Percentiles rank a stretch among this genome's conserved stretches.
Evolutionary conservation across 2,888 invertebrate species (phyloP).

Genomic region (Dioctria rufipes): DNA sequence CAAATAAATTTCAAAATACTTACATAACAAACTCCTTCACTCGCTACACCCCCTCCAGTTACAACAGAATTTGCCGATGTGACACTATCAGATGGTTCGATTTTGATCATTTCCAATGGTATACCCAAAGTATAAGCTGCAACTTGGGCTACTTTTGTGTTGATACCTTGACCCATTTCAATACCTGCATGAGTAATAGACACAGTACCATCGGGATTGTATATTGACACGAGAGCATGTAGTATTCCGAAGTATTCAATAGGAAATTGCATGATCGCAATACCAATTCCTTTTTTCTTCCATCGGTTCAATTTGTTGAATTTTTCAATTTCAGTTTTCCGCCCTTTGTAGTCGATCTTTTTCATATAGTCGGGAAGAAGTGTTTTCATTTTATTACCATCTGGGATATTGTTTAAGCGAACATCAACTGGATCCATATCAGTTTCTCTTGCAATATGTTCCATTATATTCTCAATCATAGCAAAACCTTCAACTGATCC

Average conservation of each 20-base stretch:
- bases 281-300: slow-evolving; percentile 80
- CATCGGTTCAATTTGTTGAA: slow-evolving; percentile 81
- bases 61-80: slow-evolving; percentile 76
- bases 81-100: slow-evolving; percentile 76
- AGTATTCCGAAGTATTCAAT: slow-evolving; percentile 71
- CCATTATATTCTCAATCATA: slow-evolving; percentile 78
- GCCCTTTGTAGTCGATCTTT: slow-evolving; percentile 71
- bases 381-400: slow-evolving; percentile 52
- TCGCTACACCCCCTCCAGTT: slow-evolving; percentile 79
- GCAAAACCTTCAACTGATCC: slow-evolving; percentile 75
- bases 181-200: slow-evolving; percentile 78
- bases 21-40: slow-evolving; percentile 76
- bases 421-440: slow-evolving; percentile 75
- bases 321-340: slow-evolving; percentile 72
- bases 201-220: slow-evolving; percentile 79
- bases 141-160: slow-evolving; percentile 80
- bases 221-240: slow-evolving; percentile 76
- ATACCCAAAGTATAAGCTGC: slow-evolving; percentile 79
- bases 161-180: slow-evolving; percentile 84
- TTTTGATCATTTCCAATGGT: slow-evolving; percentile 75
- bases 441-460: slow-evolving; percentile 75
- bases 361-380: slow-evolving; percentile 55
- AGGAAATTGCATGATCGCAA: slow-evolving; percentile 78
- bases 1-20: slow-evolving; percentile 11
- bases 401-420: slow-evolving; percentile 73